A percentile compares a stretch with the other conserved stretches of the same genome.
Evolutionary conservation across 2,888 invertebrate species (phyloP).

Genomic region (Dolichomitus sp.): DNA sequence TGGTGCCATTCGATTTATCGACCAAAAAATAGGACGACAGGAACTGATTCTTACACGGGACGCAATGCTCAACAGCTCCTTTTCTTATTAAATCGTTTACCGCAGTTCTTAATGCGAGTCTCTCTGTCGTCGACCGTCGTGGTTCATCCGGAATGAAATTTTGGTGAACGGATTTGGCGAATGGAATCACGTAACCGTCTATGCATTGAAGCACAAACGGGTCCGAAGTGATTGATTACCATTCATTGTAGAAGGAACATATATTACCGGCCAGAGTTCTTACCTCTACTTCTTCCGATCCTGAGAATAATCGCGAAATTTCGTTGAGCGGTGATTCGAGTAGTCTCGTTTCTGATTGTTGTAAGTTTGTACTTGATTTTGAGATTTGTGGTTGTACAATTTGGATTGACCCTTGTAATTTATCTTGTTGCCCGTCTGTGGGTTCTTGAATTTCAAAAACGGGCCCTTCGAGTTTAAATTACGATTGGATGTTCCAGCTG

Average conservation of each 20-base stretch:
- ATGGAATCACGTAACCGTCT: slow-evolving; percentile 48
- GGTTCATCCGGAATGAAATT: background rate
- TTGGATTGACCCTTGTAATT: background rate
- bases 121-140: too few relatives aligned
- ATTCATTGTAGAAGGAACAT: slow-evolving; percentile 23
- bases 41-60: slow-evolving; percentile 17
- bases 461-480: too few relatives aligned
- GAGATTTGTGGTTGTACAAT: background rate
- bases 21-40: slow-evolving; percentile 40
- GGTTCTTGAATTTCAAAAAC: too few relatives aligned
- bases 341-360: slow-evolving; percentile 4
- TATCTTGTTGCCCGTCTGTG: slow-evolving; percentile 11
- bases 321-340: background rate
- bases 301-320: background rate
- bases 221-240: slow-evolving; percentile 51
- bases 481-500: too few relatives aligned
- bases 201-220: slow-evolving; percentile 46
- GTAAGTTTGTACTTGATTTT: background rate
- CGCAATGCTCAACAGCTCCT: too few relatives aligned
- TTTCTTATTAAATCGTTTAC: too few relatives aligned
- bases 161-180: background rate
- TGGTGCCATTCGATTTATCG: slow-evolving; percentile 24
- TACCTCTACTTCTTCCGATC: slow-evolving; percentile 13
- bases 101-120: too few relatives aligned
- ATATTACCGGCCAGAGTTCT: slow-evolving; percentile 45